Evolutionary conservation across 2,113 vertebrate genomes (phyloP).

Genomic region (Eleginops maclovinus): DNA sequence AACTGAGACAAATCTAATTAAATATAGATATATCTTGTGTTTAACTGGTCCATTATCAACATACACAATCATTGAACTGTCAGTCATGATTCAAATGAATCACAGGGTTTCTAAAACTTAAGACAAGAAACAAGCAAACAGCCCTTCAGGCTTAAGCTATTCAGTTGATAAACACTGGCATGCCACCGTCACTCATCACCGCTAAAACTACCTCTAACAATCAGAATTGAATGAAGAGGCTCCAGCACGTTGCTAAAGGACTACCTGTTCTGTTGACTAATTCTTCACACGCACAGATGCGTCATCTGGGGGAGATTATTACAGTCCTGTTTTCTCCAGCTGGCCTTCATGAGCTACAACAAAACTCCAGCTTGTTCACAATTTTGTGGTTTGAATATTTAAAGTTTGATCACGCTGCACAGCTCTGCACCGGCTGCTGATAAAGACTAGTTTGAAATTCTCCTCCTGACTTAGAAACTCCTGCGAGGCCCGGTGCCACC

Average conservation of each 20-base stretch:
- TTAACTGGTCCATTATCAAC: background rate
- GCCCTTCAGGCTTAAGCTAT: background rate
- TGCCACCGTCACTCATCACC: background rate
- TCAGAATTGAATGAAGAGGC: background rate
- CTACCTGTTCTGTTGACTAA: background rate
- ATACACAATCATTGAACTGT: background rate
- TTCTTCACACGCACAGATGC: background rate
- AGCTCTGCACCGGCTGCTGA: background rate
- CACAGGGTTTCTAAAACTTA: background rate
- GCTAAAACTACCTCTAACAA: background rate
- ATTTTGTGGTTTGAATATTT: slow-evolving; percentile 27
- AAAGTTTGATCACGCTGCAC: slow-evolving; percentile 29
- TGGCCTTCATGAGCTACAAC: background rate
- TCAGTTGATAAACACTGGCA: background rate
- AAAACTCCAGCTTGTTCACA: slow-evolving; percentile 7
- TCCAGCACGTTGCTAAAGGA: background rate
- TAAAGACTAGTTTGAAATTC: slow-evolving; percentile 22
- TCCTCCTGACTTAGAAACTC: slow-evolving; percentile 18
- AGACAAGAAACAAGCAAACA: background rate
- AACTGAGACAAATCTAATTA: background rate
- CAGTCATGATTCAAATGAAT: background rate
- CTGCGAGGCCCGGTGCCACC: slow-evolving; percentile 32
- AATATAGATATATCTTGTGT: background rate
- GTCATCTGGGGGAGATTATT: background rate
- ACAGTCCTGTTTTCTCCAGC: background rate